phyloP scores from a whole-genome alignment of 2,113 vertebrate genomes.

The Trogon surrucura region DNA sequence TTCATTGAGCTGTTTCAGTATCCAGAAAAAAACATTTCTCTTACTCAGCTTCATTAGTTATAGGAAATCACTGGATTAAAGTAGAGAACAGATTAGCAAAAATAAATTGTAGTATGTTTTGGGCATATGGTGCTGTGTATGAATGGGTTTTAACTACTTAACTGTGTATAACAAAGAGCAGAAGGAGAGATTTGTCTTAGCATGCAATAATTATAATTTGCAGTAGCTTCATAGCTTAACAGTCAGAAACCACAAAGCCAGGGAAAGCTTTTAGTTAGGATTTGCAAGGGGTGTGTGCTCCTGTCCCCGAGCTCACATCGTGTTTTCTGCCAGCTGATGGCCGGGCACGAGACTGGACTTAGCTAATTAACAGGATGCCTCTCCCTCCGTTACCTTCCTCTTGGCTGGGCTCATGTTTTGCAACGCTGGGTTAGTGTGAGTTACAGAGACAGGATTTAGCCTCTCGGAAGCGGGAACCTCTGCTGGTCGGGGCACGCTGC shows the following conservation, averaged over 20 bases:
- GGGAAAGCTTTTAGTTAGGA: not conserved
- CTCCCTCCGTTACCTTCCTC: not conserved
- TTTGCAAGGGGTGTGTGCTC: not conserved
- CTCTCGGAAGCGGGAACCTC: fast-evolving
- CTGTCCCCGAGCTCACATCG: fast-evolving
- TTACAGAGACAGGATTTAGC: not conserved
- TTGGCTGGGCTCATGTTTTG: not conserved
- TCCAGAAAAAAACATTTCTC: constrained; percentile 7
- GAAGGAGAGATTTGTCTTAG: constrained; percentile 42
- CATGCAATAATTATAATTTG: not conserved
- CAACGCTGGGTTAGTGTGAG: not conserved
- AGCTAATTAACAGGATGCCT: not conserved
- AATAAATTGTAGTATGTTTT: constrained; percentile 35
- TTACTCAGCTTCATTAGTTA: constrained; percentile 51
- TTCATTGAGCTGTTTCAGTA: not conserved
- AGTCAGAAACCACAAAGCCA: not conserved
- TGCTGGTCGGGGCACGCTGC: fast-evolving
- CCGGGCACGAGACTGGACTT: not conserved
- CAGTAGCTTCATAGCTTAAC: constrained; percentile 3
- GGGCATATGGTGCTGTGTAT: constrained; percentile 14
- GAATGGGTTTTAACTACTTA: constrained; percentile 60
- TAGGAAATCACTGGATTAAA: constrained; percentile 56
- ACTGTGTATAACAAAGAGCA: constrained; percentile 19
- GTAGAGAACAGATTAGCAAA: constrained; percentile 53
- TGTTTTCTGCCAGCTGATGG: not conserved